These are phyloP conservation scores for Sminthurides aquaticus DNA, from an alignment of 2,888 invertebrate species.

Conservation along the genomic window DNA sequence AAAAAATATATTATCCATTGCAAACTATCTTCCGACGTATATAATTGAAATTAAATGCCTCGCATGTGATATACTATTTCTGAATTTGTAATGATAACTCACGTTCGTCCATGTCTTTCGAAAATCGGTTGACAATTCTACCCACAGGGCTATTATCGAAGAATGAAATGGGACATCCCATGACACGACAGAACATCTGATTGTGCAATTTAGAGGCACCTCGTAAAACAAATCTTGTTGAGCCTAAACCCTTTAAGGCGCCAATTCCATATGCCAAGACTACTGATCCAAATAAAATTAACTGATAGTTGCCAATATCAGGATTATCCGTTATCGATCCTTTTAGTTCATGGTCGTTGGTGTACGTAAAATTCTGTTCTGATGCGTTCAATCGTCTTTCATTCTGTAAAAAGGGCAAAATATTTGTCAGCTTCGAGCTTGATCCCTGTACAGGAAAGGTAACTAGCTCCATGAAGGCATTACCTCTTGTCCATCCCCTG, in stretches of 20 bases:
- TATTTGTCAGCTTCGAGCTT: not conserved
- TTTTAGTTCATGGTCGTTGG: constrained; percentile 32
- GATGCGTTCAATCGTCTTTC: constrained; percentile 33
- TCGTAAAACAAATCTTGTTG: constrained; percentile 42
- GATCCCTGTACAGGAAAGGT: no score
- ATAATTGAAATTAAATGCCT: no score
- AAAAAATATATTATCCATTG: constrained; percentile 26
- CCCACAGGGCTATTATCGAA: constrained; percentile 50
- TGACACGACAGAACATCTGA: constrained; percentile 43
- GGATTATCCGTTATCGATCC: constrained; percentile 48
- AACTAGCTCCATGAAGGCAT: no score
- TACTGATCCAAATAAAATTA: constrained; percentile 48
- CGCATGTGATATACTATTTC: not conserved
- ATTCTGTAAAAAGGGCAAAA: constrained; percentile 7
- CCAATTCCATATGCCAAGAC: constrained; percentile 48
- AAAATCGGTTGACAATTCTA: constrained; percentile 49
- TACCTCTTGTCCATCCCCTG: constrained; percentile 38
- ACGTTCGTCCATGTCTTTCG: constrained; percentile 51
- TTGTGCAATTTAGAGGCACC: constrained; percentile 44
- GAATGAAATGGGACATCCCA: constrained; percentile 46
- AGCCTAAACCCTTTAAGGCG: constrained; percentile 45
- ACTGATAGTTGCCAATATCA: constrained; percentile 47
- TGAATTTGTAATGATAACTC: constrained; percentile 26
- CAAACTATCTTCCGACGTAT: not conserved
- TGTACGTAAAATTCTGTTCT: constrained; percentile 30